Evolutionary conservation across 92 coral and sea anemone species (phyloP).

Genomic region (Epizoanthus fatuus): DNA sequence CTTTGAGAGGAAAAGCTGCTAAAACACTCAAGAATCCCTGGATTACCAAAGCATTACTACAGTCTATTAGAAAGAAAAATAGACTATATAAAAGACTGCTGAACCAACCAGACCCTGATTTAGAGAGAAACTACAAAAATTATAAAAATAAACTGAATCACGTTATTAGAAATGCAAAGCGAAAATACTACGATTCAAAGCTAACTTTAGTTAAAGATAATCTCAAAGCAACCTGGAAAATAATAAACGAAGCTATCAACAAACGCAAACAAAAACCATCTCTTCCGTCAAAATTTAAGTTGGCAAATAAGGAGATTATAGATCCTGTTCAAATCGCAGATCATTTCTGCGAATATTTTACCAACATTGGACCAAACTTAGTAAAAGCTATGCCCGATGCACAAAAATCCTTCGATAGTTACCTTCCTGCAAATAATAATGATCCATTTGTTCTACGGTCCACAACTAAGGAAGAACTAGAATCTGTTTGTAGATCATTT

Average conservation of each 20-base stretch:
- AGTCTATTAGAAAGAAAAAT: too few relatives aligned
- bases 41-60: too few relatives aligned
- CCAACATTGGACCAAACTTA: neutral
- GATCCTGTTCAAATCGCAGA: neutral
- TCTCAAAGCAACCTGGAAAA: too few relatives aligned
- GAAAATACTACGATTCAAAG: neutral
- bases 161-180: neutral
- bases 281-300: neutral
- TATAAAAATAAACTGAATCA: neutral
- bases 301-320: neutral
- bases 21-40: too few relatives aligned
- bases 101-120: neutral
- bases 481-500: neutral
- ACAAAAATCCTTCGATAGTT: neutral
- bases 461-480: neutral
- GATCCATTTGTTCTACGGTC: neutral
- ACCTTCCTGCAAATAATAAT: neutral
- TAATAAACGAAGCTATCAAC: neutral
- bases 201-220: too few relatives aligned
- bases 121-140: neutral
- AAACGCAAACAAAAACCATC: neutral
- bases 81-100: neutral
- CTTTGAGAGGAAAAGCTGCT: too few relatives aligned
- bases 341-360: neutral
- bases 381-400: neutral